Evolutionary conservation across 1,140 invertebrate genomes (phyloP).

Genomic region (Leptonema lineaticorne): DNA sequence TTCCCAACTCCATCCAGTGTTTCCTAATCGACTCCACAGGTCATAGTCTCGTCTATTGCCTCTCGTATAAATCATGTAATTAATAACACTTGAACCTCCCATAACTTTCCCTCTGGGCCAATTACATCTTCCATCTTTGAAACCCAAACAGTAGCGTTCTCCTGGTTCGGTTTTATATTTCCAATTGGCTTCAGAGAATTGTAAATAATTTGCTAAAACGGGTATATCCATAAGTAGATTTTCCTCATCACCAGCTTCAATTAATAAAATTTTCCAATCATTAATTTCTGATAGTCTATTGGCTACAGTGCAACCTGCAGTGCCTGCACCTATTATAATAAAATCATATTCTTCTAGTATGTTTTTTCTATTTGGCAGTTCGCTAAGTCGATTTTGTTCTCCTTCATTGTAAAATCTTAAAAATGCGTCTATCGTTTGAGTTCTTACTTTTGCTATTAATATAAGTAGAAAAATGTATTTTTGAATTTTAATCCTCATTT

Average conservation of each 20-base stretch:
- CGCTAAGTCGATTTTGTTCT: constrained; percentile 24
- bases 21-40: constrained; percentile 59
- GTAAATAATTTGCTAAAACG: constrained; percentile 60
- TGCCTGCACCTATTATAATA: constrained; percentile 72
- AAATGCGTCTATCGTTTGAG: background rate
- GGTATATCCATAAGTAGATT: constrained; percentile 68
- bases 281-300: constrained; percentile 60
- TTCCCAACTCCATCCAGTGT: constrained; percentile 59
- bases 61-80: constrained; percentile 62
- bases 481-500: no score
- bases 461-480: no score
- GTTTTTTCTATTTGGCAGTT: constrained; percentile 48
- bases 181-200: constrained; percentile 57
- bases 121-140: constrained; percentile 45
- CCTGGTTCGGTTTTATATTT: constrained; percentile 57
- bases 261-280: constrained; percentile 57
- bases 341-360: constrained; percentile 59
- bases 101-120: constrained; percentile 50
- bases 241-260: constrained; percentile 67
- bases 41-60: constrained; percentile 62
- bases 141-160: constrained; percentile 45
- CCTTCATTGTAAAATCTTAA: constrained; percentile 21
- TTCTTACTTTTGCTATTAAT: background rate
- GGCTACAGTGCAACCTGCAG: constrained; percentile 69
- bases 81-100: constrained; percentile 61